A percentile compares a stretch with the other conserved stretches of the same genome.
Evolutionary conservation across 1,140 invertebrate genomes (phyloP).

Genomic region (Venturia canescens): DNA sequence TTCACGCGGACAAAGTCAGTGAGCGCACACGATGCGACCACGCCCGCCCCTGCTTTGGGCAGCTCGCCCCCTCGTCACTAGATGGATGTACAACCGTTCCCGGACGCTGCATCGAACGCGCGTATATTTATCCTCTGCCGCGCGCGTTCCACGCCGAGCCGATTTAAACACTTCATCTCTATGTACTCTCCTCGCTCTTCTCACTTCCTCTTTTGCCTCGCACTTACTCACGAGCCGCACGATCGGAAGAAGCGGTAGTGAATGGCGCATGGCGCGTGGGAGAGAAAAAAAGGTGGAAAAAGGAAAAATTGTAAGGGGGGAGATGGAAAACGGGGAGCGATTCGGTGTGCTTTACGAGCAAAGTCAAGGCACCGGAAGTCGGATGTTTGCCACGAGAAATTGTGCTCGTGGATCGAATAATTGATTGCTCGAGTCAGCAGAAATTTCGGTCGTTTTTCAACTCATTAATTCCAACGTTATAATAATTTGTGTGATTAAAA

Average conservation of each 20-base stretch:
- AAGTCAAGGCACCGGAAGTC: constrained; percentile 11
- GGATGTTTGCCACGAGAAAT: not conserved
- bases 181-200: not conserved
- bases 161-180: constrained; percentile 12
- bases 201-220: not conserved
- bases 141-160: not conserved
- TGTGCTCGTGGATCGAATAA: not conserved
- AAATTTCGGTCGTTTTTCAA: not conserved
- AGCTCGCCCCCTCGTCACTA: constrained; percentile 37
- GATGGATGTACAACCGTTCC: constrained; percentile 36
- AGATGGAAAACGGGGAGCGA: not conserved
- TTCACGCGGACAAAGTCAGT: constrained; percentile 9
- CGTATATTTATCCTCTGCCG: constrained; percentile 37
- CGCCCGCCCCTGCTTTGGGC: constrained; percentile 16
- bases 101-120: constrained; percentile 13
- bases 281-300: not conserved
- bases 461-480: too few species aligned
- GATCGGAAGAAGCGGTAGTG: constrained; percentile 34
- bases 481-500: too few species aligned
- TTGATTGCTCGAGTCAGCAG: not conserved
- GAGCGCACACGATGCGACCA: constrained; percentile 31
- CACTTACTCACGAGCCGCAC: constrained; percentile 21
- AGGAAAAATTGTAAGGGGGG: constrained; percentile 1
- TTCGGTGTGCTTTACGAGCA: constrained; percentile 21
- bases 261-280: not conserved